A percentile compares a stretch with the other conserved stretches of the same genome.
Evolutionary conservation across 2,797 vertebrate genomes (phyloP).

Genomic region (Salarias fasciatus): DNA sequence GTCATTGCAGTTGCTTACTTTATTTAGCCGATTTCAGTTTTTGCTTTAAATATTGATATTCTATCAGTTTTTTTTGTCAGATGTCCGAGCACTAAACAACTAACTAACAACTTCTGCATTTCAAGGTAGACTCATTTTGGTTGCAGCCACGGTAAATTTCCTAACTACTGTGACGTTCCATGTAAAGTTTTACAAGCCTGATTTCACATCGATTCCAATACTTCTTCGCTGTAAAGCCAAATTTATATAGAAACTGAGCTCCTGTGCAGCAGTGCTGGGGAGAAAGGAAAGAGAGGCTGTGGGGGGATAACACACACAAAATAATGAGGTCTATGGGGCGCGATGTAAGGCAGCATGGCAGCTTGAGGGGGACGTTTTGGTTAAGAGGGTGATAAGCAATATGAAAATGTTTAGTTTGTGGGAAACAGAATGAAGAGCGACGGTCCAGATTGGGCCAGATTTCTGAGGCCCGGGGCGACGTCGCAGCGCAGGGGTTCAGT

Average conservation of each 20-base stretch:
- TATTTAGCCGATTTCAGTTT: no score
- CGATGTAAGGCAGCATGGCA: no score
- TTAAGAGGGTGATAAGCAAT: conserved; percentile 15
- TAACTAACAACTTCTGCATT: no score
- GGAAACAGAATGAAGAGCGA: conserved; percentile 8
- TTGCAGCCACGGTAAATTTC: background rate
- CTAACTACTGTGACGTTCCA: background rate
- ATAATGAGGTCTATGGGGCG: conserved; percentile 20
- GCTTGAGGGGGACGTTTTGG: conserved; percentile 21
- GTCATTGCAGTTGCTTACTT: no score
- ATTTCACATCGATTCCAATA: conserved; percentile 7
- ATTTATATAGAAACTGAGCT: conserved; percentile 40
- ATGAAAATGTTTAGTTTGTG: conserved; percentile 39
- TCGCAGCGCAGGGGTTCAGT: conserved; percentile 22
- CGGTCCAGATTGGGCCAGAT: background rate
- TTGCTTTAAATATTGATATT: no score
- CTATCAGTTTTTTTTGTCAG: no score
- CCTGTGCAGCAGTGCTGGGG: conserved; percentile 25
- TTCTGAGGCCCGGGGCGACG: conserved; percentile 24
- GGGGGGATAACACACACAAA: conserved; percentile 8
- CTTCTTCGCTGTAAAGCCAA: conserved; percentile 13
- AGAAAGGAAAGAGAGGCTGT: conserved; percentile 6
- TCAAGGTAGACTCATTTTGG: background rate
- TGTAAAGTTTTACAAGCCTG: conserved; percentile 10
- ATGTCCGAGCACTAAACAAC: no score